phyloP scores from a whole-genome alignment of 2,888 invertebrate genomes.

The Aradus depressus region DNA sequence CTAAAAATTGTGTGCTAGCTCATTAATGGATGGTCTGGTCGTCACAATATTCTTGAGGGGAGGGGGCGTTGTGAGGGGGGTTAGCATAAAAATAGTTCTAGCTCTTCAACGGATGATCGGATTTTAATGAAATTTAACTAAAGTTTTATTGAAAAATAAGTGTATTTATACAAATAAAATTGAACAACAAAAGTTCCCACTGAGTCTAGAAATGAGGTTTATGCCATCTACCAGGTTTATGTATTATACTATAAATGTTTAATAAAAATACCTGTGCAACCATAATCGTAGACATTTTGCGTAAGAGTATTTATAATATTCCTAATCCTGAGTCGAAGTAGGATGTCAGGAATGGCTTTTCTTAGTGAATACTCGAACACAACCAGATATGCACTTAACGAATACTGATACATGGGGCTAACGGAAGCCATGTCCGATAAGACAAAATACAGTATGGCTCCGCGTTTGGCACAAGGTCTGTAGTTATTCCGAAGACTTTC shows the following conservation, averaged over 20 bases:
- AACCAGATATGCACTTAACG: slow-evolving; percentile 70
- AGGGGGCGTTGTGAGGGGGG: no score
- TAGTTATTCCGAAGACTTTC: slow-evolving; percentile 76
- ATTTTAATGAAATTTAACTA: no score
- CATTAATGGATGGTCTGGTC: no score
- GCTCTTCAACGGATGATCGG: no score
- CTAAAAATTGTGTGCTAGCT: no score
- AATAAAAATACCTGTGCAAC: slow-evolving; percentile 56
- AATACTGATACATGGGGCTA: slow-evolving; percentile 88
- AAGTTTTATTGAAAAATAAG: no score
- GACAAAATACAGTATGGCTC: slow-evolving; percentile 83
- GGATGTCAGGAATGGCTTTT: slow-evolving; percentile 70
- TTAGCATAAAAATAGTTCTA: no score
- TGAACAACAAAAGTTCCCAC: no score
- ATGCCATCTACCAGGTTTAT: no score
- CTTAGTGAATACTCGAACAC: slow-evolving; percentile 71
- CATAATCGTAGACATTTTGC: slow-evolving; percentile 80
- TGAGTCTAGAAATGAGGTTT: no score
- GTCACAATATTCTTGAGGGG: no score
- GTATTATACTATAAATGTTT: neutral
- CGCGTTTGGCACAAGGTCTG: slow-evolving; percentile 70
- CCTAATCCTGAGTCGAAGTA: slow-evolving; percentile 56
- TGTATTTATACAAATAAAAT: no score
- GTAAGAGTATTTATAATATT: slow-evolving; percentile 80
- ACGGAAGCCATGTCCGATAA: slow-evolving; percentile 80